Evolutionary conservation across 2,113 vertebrate genomes (phyloP).

Genomic region (Nannobrachium achirus): DNA sequence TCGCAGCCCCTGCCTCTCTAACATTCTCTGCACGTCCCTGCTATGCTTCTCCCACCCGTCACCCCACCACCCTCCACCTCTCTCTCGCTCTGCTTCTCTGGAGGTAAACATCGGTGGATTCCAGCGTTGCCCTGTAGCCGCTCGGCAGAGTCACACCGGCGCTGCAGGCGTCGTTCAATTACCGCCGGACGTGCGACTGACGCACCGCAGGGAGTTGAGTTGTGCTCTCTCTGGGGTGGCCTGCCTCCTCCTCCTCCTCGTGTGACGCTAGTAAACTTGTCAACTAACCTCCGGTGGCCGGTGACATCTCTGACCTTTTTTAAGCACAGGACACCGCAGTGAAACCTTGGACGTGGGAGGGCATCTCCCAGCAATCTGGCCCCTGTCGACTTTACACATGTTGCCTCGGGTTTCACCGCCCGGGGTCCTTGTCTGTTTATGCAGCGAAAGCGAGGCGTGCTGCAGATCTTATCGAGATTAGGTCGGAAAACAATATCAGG

Average conservation of each 20-base stretch:
- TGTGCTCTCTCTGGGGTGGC: constrained; percentile 57
- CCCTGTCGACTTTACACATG: constrained; percentile 33
- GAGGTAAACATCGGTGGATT: constrained; percentile 19
- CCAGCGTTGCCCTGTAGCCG: constrained; percentile 12
- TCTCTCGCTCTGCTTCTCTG: constrained; percentile 27
- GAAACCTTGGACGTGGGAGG: constrained; percentile 50
- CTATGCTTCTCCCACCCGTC: not conserved
- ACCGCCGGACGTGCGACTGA: constrained; percentile 54
- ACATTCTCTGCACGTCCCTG: not conserved
- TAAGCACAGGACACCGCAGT: constrained; percentile 49
- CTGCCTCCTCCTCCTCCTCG: constrained; percentile 22
- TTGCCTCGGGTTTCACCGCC: constrained; percentile 48
- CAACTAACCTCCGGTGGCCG: constrained; percentile 42
- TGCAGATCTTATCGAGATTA: not conserved
- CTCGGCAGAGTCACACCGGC: constrained; percentile 37
- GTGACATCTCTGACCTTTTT: constrained; percentile 70
- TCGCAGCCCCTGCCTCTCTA: no score
- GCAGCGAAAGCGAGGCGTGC: constrained; percentile 20
- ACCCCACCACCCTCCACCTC: not conserved
- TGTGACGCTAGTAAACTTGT: constrained; percentile 62
- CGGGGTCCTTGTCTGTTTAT: not conserved
- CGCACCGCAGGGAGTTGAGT: constrained; percentile 46
- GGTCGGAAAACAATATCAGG: no score
- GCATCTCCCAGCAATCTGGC: constrained; percentile 46
- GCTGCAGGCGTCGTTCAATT: constrained; percentile 63